Evolutionary conservation across 2,113 vertebrate species (phyloP).

Genomic region (Isichthys henryi): DNA sequence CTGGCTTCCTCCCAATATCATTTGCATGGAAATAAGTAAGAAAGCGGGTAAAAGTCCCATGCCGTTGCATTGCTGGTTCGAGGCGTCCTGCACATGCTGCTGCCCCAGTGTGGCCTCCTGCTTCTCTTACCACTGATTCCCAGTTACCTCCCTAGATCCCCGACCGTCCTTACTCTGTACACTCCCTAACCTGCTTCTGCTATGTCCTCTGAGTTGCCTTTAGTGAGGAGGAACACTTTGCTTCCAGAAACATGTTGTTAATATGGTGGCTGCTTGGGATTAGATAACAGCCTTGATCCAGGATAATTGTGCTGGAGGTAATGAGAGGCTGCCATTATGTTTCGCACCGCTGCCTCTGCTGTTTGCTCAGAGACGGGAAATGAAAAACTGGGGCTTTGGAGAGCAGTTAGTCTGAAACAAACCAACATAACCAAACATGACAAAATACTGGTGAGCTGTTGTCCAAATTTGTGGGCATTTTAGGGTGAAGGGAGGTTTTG

Average conservation of each 20-base stretch:
- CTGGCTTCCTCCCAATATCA: not conserved
- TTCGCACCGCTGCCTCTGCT: not conserved
- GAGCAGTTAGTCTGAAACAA: not conserved
- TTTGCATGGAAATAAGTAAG: not conserved
- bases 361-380: not conserved
- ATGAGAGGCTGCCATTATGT: not conserved
- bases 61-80: not conserved
- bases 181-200: not conserved
- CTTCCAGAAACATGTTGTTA: not conserved
- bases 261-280: not conserved
- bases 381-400: not conserved
- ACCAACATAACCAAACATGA: no score
- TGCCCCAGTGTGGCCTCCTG: not conserved
- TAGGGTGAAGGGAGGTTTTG: not conserved
- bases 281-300: constrained; percentile 1
- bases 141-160: not conserved
- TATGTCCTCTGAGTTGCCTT: not conserved
- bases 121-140: not conserved
- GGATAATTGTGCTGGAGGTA: not conserved
- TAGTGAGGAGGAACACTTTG: not conserved
- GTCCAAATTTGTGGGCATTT: not conserved
- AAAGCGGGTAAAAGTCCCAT: not conserved
- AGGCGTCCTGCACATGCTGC: not conserved
- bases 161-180: not conserved
- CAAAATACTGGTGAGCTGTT: not conserved